A percentile compares a stretch with the other conserved stretches of the same genome.
Conservation (phyloP, 2,888 invertebrate species). For the Epinotia ramella region DNA sequence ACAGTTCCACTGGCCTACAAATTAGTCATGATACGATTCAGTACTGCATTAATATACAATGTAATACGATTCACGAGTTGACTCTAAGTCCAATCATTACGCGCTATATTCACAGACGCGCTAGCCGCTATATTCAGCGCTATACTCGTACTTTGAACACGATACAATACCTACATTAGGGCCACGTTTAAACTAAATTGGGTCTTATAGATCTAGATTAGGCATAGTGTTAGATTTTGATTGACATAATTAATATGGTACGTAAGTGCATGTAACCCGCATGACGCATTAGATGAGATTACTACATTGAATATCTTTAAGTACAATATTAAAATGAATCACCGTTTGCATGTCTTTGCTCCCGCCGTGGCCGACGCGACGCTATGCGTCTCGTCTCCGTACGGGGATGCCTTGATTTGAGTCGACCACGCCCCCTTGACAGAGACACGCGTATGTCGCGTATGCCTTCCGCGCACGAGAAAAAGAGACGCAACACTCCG, state of each 20-base stretch:
- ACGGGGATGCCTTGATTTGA: no score
- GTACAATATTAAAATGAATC: no score
- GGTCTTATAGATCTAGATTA: constrained; percentile 29
- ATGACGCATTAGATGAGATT: background rate
- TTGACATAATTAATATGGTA: background rate
- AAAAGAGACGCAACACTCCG: no score
- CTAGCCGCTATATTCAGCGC: no score
- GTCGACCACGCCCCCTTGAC: no score
- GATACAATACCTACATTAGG: background rate
- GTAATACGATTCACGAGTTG: background rate
- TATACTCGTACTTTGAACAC: background rate
- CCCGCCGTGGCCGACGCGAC: no score
- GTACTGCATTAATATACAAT: constrained; percentile 1
- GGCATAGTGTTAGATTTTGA: constrained; percentile 15
- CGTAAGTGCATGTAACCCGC: background rate
- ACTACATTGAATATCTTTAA: background rate
- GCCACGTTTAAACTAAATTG: constrained; percentile 11
- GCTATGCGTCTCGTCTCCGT: no score
- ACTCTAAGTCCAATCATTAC: constrained; percentile 4
- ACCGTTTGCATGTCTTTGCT: no score
- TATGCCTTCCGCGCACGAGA: no score
- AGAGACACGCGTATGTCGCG: no score
- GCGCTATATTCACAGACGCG: background rate
- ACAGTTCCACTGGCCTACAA: constrained; percentile 65
- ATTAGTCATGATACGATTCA: constrained; percentile 53